These are phyloP conservation scores for Acholoe squamosa DNA, from an alignment of 2,888 invertebrate genomes.

Conservation along the genomic window DNA sequence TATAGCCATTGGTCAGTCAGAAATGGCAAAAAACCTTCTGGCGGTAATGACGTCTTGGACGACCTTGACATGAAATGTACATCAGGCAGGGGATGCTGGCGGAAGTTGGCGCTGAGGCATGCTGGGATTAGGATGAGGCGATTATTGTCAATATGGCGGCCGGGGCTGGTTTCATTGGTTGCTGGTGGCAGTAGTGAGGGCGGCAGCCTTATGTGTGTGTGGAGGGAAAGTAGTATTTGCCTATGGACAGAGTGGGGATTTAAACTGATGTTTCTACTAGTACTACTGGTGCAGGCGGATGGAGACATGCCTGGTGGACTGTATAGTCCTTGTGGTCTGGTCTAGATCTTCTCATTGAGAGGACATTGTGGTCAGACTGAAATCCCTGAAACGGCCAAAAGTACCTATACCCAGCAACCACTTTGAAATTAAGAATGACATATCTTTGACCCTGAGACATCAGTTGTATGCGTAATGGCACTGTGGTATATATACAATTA, in stretches of 20 bases:
- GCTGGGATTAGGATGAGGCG: constrained; percentile 45
- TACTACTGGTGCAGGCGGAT: no score
- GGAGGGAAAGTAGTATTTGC: neutral
- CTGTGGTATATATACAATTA: no score
- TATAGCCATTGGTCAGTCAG: neutral
- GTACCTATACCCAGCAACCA: no score
- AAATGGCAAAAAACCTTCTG: neutral
- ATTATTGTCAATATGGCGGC: constrained; percentile 25
- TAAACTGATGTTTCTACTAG: constrained; percentile 1
- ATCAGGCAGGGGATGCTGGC: constrained; percentile 31
- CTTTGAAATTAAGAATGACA: no score
- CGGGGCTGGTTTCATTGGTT: neutral
- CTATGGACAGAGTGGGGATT: constrained; percentile 2
- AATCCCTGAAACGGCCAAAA: no score
- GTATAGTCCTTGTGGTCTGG: no score
- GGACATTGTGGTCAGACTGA: no score
- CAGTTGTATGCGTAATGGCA: no score
- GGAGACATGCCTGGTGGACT: no score
- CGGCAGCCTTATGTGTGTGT: neutral
- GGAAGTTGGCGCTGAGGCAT: constrained; percentile 48
- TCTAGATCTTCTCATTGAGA: no score
- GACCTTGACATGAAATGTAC: constrained; percentile 43
- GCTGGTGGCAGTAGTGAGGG: neutral
- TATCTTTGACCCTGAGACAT: no score
- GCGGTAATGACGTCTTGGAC: neutral